Evolutionary conservation across 2,797 vertebrate species (phyloP).

Genomic region (Leptoclinus maculatus): DNA sequence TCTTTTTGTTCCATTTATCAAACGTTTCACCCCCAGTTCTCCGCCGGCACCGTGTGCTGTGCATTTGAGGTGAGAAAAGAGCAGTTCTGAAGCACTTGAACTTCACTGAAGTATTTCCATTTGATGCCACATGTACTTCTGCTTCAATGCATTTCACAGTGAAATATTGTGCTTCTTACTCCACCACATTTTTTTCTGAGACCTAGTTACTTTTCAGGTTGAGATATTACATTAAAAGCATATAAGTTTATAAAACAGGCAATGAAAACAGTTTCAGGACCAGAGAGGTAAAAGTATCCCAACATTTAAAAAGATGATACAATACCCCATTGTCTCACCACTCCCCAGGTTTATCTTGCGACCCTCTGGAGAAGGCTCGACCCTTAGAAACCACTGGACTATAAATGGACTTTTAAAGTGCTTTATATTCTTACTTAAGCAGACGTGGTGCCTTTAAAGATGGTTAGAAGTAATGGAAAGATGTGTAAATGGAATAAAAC

Average conservation of each 20-base stretch:
- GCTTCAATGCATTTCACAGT: not conserved
- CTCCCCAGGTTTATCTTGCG: too few relatives aligned
- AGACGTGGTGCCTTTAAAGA: not conserved
- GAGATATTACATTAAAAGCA: not conserved
- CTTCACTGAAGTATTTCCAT: not conserved
- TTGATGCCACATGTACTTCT: not conserved
- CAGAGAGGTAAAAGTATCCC: not conserved
- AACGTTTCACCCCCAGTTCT: slow-evolving; percentile 2
- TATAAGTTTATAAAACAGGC: not conserved
- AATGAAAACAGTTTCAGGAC: not conserved
- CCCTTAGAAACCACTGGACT: too few relatives aligned
- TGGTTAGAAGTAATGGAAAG: not conserved
- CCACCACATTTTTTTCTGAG: not conserved
- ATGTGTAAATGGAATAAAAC: not conserved
- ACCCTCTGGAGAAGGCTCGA: too few relatives aligned
- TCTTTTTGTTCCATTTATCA: not conserved
- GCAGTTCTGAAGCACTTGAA: not conserved
- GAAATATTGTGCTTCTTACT: not conserved
- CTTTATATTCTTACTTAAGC: not conserved
- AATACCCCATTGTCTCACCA: too few relatives aligned
- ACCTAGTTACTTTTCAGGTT: not conserved
- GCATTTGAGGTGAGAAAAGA: slow-evolving; percentile 22
- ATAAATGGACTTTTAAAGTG: not conserved
- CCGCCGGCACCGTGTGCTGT: slow-evolving; percentile 12
- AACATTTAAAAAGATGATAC: not conserved